Percentiles rank a stretch among this genome's conserved stretches.
These are phyloP conservation scores for Sphaeramia orbicularis DNA, from an alignment of 2,797 vertebrate genomes.

Conservation along the genomic window DNA sequence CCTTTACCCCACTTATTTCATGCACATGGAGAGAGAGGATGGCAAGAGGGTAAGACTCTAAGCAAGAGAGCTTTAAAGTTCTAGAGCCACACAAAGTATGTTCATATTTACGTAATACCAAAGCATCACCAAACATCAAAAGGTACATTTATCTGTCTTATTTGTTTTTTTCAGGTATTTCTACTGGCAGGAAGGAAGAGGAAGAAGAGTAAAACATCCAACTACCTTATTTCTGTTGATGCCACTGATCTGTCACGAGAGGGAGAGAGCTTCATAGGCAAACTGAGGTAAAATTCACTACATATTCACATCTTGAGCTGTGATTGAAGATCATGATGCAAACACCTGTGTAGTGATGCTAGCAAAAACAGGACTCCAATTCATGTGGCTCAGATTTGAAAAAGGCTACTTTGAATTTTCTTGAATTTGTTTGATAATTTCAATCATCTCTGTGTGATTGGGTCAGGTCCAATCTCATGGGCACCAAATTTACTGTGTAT, in stretches of 20 bases:
- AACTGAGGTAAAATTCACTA: conserved; percentile 88
- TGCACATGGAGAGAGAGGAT: conserved; percentile 96
- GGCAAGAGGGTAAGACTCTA: conserved; percentile 87
- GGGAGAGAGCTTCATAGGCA: conserved; percentile 96
- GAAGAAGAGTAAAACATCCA: conserved; percentile 98
- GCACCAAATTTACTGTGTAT: conserved; percentile 97
- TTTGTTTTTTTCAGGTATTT: conserved; percentile 86
- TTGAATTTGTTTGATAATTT: background rate
- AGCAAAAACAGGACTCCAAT: too few relatives aligned
- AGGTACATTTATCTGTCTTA: background rate
- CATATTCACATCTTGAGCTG: background rate
- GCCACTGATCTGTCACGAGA: conserved; percentile 95
- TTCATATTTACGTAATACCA: background rate
- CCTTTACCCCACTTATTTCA: conserved; percentile 96
- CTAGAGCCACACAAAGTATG: background rate
- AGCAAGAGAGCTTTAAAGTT: background rate
- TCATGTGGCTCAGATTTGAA: conserved; percentile 1
- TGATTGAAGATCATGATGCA: background rate
- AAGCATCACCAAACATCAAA: background rate
- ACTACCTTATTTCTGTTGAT: conserved; percentile 96
- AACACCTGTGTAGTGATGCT: too few relatives aligned
- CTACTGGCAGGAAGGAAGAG: conserved; percentile 96
- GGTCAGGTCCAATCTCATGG: conserved; percentile 95
- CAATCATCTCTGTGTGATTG: background rate
- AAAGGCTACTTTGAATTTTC: conserved; percentile 6